These are phyloP conservation scores for Hymenochirus boettgeri DNA, from an alignment of 2,113 vertebrate genomes.

Conservation along the genomic window DNA sequence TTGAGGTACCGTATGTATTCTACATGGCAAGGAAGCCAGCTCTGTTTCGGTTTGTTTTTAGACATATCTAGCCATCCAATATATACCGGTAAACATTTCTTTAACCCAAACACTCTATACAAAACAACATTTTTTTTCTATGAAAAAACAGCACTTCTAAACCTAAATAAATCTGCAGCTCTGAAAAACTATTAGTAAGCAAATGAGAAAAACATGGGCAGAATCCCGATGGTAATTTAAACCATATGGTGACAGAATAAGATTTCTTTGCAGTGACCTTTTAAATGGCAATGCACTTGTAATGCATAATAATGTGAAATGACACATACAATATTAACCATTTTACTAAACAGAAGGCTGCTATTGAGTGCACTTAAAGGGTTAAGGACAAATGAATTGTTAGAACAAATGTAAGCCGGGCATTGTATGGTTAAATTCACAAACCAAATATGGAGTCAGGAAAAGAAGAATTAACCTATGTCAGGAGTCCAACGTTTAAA, in stretches of 20 bases:
- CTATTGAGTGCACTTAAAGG: neutral
- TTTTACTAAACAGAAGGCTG: slow-evolving; percentile 17
- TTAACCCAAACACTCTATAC: too few species aligned
- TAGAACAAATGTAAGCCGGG: neutral
- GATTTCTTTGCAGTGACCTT: slow-evolving; percentile 27
- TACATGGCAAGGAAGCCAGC: too few species aligned
- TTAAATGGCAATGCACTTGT: slow-evolving; percentile 27
- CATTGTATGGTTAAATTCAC: neutral
- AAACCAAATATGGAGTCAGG: neutral
- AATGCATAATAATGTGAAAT: slow-evolving; percentile 25
- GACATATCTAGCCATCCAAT: too few species aligned
- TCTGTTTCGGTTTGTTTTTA: too few species aligned
- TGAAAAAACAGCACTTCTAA: too few species aligned
- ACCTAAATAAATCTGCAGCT: too few species aligned
- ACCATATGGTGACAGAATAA: slow-evolving; percentile 36
- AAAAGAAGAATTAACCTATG: slow-evolving; percentile 5
- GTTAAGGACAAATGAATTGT: slow-evolving; percentile 7
- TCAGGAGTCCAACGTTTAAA: neutral
- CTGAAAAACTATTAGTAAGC: too few species aligned
- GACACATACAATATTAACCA: slow-evolving; percentile 16
- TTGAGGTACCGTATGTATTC: too few species aligned
- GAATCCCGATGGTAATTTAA: slow-evolving; percentile 33
- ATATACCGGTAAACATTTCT: too few species aligned
- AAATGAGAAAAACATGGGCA: slow-evolving; percentile 18
- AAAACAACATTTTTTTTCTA: too few species aligned